These are phyloP conservation scores for Lithophane ornitopus DNA, from an alignment of 2,888 invertebrate species.

Conservation along the genomic window DNA sequence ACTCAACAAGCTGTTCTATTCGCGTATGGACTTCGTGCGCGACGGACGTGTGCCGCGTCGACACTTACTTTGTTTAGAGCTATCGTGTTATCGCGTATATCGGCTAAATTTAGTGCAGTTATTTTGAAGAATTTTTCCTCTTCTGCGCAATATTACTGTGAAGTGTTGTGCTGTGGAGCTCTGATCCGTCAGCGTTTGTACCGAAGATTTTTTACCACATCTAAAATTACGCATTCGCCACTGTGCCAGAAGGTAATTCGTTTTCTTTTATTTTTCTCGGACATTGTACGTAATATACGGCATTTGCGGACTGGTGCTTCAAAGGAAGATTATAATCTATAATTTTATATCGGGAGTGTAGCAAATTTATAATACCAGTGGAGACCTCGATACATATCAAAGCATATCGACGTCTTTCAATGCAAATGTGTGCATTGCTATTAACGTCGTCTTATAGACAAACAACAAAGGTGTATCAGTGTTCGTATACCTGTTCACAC, in stretches of 20 bases:
- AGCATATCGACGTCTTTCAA: conserved; percentile 55
- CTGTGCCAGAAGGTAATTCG: conserved; percentile 85
- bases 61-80: conserved; percentile 73
- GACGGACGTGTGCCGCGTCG: conserved; percentile 72
- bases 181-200: conserved; percentile 71
- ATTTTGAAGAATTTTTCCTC: conserved; percentile 73
- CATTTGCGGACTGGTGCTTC: conserved; percentile 35
- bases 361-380: conserved; percentile 59
- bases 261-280: conserved; percentile 73
- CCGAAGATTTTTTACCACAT: conserved; percentile 76
- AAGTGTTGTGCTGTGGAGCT: conserved; percentile 79
- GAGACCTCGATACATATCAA: conserved; percentile 54
- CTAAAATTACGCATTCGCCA: conserved; percentile 83
- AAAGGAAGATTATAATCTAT: conserved; percentile 47
- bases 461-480: conserved; percentile 40
- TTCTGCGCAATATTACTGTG: conserved; percentile 81
- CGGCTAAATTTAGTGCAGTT: conserved; percentile 86
- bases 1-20: conserved; percentile 78
- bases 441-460: conserved; percentile 42
- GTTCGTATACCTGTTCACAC: conserved; percentile 20
- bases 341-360: conserved; percentile 53
- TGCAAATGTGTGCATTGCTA: conserved; percentile 62
- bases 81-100: conserved; percentile 80
- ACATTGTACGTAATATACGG: conserved; percentile 64
- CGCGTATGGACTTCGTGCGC: conserved; percentile 78